phyloP scores from a whole-genome alignment of 2,888 invertebrate species.

The Agriopis leucophaearia region DNA sequence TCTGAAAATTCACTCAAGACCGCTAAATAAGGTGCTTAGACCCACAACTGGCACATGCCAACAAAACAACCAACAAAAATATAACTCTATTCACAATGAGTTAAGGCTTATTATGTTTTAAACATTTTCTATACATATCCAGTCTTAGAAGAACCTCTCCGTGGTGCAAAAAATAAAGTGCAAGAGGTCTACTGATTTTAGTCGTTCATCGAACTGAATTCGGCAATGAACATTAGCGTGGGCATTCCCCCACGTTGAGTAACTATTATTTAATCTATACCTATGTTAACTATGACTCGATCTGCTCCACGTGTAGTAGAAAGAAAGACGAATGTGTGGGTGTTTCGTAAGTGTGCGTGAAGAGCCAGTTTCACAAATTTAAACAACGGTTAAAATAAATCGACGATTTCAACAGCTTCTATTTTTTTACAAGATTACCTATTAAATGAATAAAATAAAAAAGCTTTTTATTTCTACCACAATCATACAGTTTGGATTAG shows the following conservation, averaged over 20 bases:
- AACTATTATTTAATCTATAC: slow-evolving; percentile 23
- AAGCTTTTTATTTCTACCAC: too few species aligned
- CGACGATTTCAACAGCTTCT: too few species aligned
- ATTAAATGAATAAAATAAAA: too few species aligned
- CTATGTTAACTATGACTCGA: slow-evolving; percentile 23
- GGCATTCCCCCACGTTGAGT: slow-evolving; percentile 34
- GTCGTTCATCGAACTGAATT: slow-evolving; percentile 35
- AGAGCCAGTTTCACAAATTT: slow-evolving; percentile 11
- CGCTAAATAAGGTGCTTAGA: slow-evolving; percentile 69
- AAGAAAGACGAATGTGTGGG: slow-evolving; percentile 18
- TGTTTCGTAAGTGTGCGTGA: slow-evolving; percentile 21
- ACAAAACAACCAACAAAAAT: slow-evolving; percentile 45
- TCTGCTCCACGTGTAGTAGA: slow-evolving; percentile 15
- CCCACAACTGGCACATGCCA: slow-evolving; percentile 59
- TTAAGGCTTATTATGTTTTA: slow-evolving; percentile 18
- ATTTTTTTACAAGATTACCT: neutral
- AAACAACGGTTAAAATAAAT: slow-evolving; percentile 15
- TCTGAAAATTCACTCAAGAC: slow-evolving; percentile 53
- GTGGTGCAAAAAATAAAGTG: neutral
- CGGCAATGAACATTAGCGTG: slow-evolving; percentile 28
- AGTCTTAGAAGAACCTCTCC: slow-evolving; percentile 15
- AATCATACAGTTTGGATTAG: too few species aligned
- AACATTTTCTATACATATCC: neutral
- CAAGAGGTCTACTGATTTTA: slow-evolving; percentile 43
- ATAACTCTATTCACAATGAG: slow-evolving; percentile 38